Evolutionary conservation across 2,888 invertebrate genomes (phyloP), one percentile per base, ranked within the genome.

Genomic region (Pachymerium ferrugineum): DNA sequence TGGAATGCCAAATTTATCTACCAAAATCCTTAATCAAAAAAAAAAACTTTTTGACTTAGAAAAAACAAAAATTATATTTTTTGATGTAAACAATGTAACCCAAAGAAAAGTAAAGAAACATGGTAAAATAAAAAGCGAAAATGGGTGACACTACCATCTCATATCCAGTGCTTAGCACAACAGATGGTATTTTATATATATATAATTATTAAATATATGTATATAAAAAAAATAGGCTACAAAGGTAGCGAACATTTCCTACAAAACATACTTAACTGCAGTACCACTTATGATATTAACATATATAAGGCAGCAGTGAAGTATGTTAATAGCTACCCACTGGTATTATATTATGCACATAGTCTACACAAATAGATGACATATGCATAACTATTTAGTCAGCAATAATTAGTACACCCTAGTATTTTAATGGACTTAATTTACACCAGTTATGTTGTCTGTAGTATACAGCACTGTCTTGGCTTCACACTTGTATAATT

Each of bases 301-400:
- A 47, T 10, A 47, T 47, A 47, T 47, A 47, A 47, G 47, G 47
- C 47, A 47, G 47, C 47, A 47, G 47, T 47, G 19, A 47, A 47
- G 47, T 47, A 47, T 16, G 47, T 16, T 22, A n/a, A 47, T 47
- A 47, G 47, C 47, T 47, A 47, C 47, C 47, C 16, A 16, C 22
- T 47, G 47, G 47, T 47, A 3, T 47, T 16, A 22, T 47, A 47
- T 47, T 16, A 22, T 19, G 47, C 47, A 47, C 47, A 47, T 47
- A 47, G 22, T 47, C 47, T 47, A 47, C 47, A 47, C 47, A 47
- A n/a, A 47, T 47, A 47, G 47, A 47, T 47, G 47, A 47, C 47
- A 22, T 47, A 47, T 47, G 47, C 47, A 47, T 47, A 47, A 16
- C 47, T 47, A 47, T 47, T 47, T 47, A 47, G n/a, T 42, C 42